phyloP scores from a whole-genome alignment of 2,113 vertebrate species.

The Leiothrix lutea region DNA sequence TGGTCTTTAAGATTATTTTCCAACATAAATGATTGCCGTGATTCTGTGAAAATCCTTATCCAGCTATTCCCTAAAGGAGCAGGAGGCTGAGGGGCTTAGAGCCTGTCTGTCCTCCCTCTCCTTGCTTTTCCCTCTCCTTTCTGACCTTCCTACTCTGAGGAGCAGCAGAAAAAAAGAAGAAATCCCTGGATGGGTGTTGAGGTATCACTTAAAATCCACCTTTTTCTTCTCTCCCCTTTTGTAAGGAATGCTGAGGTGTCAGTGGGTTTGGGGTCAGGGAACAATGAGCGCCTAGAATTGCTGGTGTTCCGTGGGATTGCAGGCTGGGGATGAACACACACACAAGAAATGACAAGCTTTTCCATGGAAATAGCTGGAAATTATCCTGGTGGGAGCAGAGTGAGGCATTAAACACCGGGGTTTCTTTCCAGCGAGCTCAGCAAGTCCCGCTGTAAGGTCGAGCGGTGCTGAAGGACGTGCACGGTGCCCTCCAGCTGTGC shows the following conservation, averaged over 20 bases:
- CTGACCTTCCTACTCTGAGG: neutral
- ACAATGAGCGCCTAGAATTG: fast-evolving
- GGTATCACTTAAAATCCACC: neutral
- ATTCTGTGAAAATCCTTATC: neutral
- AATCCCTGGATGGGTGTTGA: neutral
- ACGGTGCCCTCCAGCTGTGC: neutral
- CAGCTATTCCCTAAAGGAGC: neutral
- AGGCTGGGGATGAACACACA: neutral
- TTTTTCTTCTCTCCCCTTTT: neutral
- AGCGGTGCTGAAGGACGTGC: neutral
- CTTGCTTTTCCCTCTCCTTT: neutral
- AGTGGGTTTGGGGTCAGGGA: fast-evolving
- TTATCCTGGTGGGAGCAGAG: neutral
- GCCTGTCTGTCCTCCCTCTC: neutral
- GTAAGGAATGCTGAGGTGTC: neutral
- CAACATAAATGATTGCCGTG: fast-evolving
- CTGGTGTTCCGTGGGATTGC: fast-evolving
- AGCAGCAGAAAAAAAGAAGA: neutral
- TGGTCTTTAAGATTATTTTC: neutral
- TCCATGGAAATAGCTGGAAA: neutral
- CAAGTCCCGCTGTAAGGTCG: neutral
- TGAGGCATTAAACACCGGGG: neutral
- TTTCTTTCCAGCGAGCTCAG: neutral
- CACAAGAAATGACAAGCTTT: neutral
- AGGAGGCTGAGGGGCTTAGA: neutral